Evolutionary conservation across 2,797 vertebrate genomes (phyloP).

Genomic region (Anas bahamensis): DNA sequence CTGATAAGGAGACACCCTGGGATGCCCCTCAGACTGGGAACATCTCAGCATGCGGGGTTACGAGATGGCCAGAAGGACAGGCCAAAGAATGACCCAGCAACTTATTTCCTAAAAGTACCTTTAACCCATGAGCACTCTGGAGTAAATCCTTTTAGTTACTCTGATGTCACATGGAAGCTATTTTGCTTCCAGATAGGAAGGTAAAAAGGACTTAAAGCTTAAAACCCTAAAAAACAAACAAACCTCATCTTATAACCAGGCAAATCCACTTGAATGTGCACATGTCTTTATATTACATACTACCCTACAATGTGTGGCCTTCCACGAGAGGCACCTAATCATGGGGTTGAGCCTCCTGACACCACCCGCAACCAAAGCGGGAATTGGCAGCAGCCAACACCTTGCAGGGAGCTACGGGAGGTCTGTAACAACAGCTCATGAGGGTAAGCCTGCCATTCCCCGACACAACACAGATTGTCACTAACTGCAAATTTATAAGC

Average conservation of each 20-base stretch:
- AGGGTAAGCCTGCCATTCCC: background rate
- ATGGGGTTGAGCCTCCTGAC: background rate
- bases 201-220: background rate
- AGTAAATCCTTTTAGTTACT: background rate
- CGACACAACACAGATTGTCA: background rate
- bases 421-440: background rate
- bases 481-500: background rate
- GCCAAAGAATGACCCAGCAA: background rate
- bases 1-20: background rate
- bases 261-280: background rate
- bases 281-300: background rate
- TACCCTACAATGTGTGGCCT: background rate
- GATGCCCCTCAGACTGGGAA: background rate
- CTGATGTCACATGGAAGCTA: background rate
- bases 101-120: rapidly evolving
- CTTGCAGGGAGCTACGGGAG: background rate
- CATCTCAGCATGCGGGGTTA: background rate
- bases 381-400: too few relatives aligned
- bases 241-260: background rate
- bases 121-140: background rate
- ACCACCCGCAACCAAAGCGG: background rate
- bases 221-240: background rate
- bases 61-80: background rate
- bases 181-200: background rate
- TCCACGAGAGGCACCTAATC: rapidly evolving